Conservation (phyloP, 2,888 invertebrate genomes). For the Drosophila algonquin region DNA sequence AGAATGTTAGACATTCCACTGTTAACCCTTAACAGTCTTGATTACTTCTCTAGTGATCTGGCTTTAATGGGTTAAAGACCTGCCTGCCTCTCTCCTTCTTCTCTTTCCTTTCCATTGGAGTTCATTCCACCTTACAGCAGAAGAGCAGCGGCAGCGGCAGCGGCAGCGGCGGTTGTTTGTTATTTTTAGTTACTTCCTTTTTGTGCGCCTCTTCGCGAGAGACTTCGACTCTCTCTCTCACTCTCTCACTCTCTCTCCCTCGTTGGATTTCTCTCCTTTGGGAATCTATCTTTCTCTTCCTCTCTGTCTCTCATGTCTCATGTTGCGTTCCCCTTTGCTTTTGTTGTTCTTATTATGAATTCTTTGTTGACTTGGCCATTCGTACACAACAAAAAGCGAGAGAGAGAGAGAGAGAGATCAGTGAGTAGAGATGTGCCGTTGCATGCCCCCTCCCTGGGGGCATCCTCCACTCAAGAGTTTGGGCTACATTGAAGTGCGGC, state of each 20-base stretch:
- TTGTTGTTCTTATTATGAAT: constrained; percentile 41
- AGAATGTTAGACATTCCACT: no score
- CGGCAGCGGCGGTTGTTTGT: constrained; percentile 67
- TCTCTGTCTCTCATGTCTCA: constrained; percentile 25
- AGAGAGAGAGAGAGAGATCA: not conserved
- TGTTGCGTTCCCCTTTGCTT: constrained; percentile 27
- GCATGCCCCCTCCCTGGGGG: constrained; percentile 15
- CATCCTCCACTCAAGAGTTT: not conserved
- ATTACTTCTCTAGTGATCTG: not conserved
- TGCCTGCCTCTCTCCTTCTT: constrained; percentile 26
- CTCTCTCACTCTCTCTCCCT: constrained; percentile 17
- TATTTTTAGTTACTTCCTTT: constrained; percentile 78
- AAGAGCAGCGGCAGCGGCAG: constrained; percentile 58
- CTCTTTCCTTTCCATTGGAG: constrained; percentile 48
- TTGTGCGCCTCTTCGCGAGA: constrained; percentile 63
- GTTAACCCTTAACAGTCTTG: not conserved
- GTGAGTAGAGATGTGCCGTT: constrained; percentile 4
- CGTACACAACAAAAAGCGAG: constrained; percentile 27
- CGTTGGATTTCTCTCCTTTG: constrained; percentile 7
- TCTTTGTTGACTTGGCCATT: constrained; percentile 45
- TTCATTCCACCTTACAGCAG: constrained; percentile 74
- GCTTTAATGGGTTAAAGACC: constrained; percentile 20
- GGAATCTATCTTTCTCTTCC: constrained; percentile 17
- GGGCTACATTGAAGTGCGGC: constrained; percentile 3
- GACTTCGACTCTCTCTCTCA: constrained; percentile 25